phyloP scores from a whole-genome alignment of 2,113 vertebrate genomes.

The western clawed frog (Xenopus tropicalis) region UCB_Xtro_10.0 CM004447.2:47770001-47770500 shows the following conservation, averaged over 20 bases:
- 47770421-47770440: no score
- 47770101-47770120: not conserved
- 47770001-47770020: not conserved
- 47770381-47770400: not conserved
- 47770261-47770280: constrained; percentile 18
- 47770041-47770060: not conserved
- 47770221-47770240: not conserved
- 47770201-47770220: constrained; percentile 8
- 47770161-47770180: constrained; percentile 5
- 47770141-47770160: constrained; percentile 16
- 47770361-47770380: not conserved
- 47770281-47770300: constrained; percentile 8
- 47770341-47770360: not conserved
- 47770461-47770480: no score
- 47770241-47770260: constrained; percentile 18
- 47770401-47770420: not conserved
- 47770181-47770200: constrained; percentile 13
- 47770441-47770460: no score
- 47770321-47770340: constrained; percentile 15
- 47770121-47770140: constrained; percentile 31
- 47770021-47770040: not conserved
- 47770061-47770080: constrained; percentile 13
- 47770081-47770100: constrained; percentile 11
- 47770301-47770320: constrained; percentile 11
- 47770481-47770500: no score